Conservation (phyloP, 2,797 vertebrate species). For the Clarias platycephalus region DNA sequence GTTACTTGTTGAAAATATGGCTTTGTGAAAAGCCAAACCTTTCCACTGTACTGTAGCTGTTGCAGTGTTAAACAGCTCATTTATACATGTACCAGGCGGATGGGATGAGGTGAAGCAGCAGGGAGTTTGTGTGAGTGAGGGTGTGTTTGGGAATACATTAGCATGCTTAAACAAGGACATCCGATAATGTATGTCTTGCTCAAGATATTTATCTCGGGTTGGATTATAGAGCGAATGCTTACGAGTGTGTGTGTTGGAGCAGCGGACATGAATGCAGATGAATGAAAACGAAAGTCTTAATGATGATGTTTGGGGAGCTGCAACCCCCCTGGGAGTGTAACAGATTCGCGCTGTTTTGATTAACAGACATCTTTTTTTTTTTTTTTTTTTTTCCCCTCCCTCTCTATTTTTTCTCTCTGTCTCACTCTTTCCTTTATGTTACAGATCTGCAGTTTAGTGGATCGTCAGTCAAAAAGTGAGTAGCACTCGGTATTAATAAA, state of each 20-base stretch:
- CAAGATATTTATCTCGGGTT: neutral
- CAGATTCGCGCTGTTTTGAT: slow-evolving; percentile 26
- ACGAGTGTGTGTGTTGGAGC: neutral
- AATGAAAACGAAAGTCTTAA: slow-evolving; percentile 12
- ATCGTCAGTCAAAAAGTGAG: slow-evolving; percentile 86
- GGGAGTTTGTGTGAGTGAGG: neutral
- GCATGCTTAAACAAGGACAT: neutral
- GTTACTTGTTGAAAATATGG: neutral
- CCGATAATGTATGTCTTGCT: neutral
- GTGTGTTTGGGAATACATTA: slow-evolving; percentile 11
- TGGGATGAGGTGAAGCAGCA: neutral
- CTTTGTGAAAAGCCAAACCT: neutral
- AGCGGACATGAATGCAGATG: slow-evolving; percentile 3
- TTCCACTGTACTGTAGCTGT: neutral
- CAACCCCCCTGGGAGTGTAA: slow-evolving; percentile 24
- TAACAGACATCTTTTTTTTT: slow-evolving; percentile 7
- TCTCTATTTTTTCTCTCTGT: neutral
- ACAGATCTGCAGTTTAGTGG: slow-evolving; percentile 89
- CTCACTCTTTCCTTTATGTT: slow-evolving; percentile 25
- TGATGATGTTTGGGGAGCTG: slow-evolving; percentile 24
- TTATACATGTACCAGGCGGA: neutral
- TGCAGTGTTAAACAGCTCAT: neutral
- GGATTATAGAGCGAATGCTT: neutral
- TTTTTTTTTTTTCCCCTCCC: neutral
- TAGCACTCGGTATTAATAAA: slow-evolving; percentile 25